Conservation (phyloP, 2,113 vertebrate species). For the Macaca nemestrina region DNA sequence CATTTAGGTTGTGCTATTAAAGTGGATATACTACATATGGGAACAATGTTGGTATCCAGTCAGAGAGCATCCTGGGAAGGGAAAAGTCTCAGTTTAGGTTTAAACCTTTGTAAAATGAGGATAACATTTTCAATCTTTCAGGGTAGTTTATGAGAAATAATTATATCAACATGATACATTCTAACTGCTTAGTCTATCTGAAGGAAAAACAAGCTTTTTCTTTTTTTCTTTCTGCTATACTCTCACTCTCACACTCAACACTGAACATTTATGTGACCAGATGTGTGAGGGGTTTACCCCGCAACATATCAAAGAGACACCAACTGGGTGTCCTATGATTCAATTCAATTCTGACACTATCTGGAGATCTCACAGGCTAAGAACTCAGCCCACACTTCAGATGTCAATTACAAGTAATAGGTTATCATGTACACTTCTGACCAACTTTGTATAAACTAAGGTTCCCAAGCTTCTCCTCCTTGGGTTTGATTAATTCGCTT, state of each 20-base stretch:
- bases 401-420: background rate
- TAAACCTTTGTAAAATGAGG: background rate
- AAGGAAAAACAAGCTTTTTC: background rate
- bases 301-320: background rate
- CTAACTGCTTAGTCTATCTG: background rate
- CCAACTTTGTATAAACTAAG: background rate
- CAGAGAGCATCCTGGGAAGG: background rate
- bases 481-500: background rate
- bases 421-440: background rate
- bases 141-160: background rate
- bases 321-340: background rate
- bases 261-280: no score
- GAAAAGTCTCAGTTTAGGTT: background rate
- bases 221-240: background rate
- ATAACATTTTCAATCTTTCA: background rate
- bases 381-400: background rate
- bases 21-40: background rate
- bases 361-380: no score
- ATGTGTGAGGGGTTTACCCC: no score
- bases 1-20: background rate
- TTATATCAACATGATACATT: background rate
- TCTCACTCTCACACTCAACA: no score
- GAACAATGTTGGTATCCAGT: background rate
- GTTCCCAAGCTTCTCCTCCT: background rate
- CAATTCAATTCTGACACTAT: background rate